Evolutionary conservation across 2,888 invertebrate genomes (phyloP), one percentile per base, ranked within the genome.

Genomic region (Pyrrhosoma nymphula): DNA sequence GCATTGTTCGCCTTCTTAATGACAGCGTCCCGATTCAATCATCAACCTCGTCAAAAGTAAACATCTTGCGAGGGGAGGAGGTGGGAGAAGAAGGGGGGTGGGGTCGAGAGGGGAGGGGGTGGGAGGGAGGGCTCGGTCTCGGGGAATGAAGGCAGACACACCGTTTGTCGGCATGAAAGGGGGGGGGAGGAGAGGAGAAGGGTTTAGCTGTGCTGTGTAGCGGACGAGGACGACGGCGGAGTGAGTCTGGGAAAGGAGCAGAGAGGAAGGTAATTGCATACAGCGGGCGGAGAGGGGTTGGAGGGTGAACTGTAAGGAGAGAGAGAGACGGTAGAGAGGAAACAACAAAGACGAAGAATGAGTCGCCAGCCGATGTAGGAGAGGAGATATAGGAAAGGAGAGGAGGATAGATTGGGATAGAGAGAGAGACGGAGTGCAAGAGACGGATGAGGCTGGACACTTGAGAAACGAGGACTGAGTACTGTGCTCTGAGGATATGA

Each of bases 401-500:
- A n/a, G n/a, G n/a, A n/a, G n/a, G n/a, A n/a, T n/a, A n/a, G n/a
- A n/a, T n/a, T n/a, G n/a, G n/a, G n/a, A n/a, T n/a, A n/a, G n/a
- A n/a, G n/a, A n/a, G n/a, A n/a, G n/a, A n/a, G n/a, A n/a, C n/a
- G n/a, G n/a, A n/a, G n/a, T n/a, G n/a, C n/a, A n/a, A n/a, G n/a
- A n/a, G n/a, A n/a, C n/a, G n/a, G n/a, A n/a, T n/a, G n/a, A n/a
- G n/a, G n/a, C n/a, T n/a, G n/a, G 93, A 93, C 69, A 93, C 93
- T 93, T 93, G 93, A 69, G 93, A 69, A 93, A 93, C 93, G 93
- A 93, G 93, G 69, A 69, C 60, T 93, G 93, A 93, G 93, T 93
- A 69, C 63, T 93, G 93, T 47, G 93, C 69, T 69, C 69, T 47
- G 63, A 26, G 93, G 93, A 93, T 93, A 93, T 69, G 93, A 93